Percentiles rank a stretch among this genome's conserved stretches.
Evolutionary conservation across 2,113 vertebrate species (phyloP).

Genomic region (Astatotilapia flaviijosephi): DNA sequence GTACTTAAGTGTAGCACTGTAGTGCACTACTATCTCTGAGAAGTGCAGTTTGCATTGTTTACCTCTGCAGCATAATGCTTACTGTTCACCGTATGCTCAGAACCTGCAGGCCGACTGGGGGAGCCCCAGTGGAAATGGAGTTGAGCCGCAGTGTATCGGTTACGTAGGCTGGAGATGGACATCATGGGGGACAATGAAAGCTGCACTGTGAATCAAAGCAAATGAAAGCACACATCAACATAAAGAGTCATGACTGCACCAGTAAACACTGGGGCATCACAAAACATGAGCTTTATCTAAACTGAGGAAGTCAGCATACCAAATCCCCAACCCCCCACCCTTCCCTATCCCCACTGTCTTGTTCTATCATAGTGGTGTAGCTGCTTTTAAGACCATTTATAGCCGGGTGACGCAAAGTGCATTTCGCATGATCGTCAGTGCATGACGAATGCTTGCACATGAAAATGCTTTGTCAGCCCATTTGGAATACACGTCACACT

Average conservation of each 20-base stretch:
- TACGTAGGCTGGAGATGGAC: constrained; percentile 76
- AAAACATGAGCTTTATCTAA: neutral
- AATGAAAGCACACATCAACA: neutral
- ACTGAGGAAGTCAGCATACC: neutral
- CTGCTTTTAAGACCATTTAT: neutral
- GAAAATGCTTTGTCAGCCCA: constrained; percentile 37
- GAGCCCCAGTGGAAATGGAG: constrained; percentile 96
- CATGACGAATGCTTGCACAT: constrained; percentile 1
- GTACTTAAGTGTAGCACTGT: neutral
- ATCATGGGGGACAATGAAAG: constrained; percentile 78
- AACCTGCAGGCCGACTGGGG: constrained; percentile 70
- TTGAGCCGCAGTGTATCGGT: constrained; percentile 80
- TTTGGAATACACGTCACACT: constrained; percentile 3
- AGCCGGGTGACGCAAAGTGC: neutral
- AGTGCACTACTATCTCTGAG: neutral
- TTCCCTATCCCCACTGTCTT: neutral
- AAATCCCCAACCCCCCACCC: neutral
- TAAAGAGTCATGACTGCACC: neutral
- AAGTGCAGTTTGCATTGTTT: constrained; percentile 18
- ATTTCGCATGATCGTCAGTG: neutral
- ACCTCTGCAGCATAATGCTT: constrained; percentile 89
- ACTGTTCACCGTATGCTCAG: constrained; percentile 83
- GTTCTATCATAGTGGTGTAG: neutral
- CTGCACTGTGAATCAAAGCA: constrained; percentile 73
- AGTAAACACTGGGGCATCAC: neutral